Evolutionary conservation across 1,140 invertebrate species (phyloP), one percentile per base, ranked within the genome.

Genomic region (Harlomillsia oculata): DNA sequence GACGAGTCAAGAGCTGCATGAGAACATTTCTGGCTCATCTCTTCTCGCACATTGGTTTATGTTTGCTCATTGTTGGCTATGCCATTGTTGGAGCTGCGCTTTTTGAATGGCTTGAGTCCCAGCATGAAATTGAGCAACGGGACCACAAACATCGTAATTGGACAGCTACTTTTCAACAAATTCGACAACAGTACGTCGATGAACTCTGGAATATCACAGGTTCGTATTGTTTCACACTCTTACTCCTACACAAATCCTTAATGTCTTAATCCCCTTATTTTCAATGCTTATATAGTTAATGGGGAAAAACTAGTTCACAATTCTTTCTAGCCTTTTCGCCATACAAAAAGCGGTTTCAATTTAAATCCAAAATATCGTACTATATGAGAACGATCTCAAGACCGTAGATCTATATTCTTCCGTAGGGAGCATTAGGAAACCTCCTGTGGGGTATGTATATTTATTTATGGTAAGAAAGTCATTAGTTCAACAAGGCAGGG

Each of bases 1-100:
- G 41, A 0, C 29, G 43, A 26, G 60, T 62, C 5, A 62, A 62
- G 52, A 66, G 65, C 39, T 72, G 66, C 48, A 37, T 71, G 3
- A 53, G 66, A 41, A 62, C 69, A 25, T 71, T 72, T 51, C 44
- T 75, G 23, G 71, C 74, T 28, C 71, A 73, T 57, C 59, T 81
- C 14, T 80, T 82, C 64, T 80, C 79, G 3, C 79, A 81, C 65
- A 75, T 82, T 25, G 80, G 80, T 4, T 70, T 82, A 13, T 80
- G 78, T 60, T 73, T 72, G 5, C 64, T 80, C 6, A 80, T 82
- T n/a, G 77, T 80, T 2, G 74, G 72, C n/a, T 82, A 82, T 66
- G 75, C 79, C 3, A 73, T 81, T 44, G 65, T 78, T 5, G 80
- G 80, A 5, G 80, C 80, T 5, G 73, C 81, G 46, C 72, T 82